Conservation (phyloP, 2,797 vertebrate genomes). For the Arnoldichthys spilopterus region DNA sequence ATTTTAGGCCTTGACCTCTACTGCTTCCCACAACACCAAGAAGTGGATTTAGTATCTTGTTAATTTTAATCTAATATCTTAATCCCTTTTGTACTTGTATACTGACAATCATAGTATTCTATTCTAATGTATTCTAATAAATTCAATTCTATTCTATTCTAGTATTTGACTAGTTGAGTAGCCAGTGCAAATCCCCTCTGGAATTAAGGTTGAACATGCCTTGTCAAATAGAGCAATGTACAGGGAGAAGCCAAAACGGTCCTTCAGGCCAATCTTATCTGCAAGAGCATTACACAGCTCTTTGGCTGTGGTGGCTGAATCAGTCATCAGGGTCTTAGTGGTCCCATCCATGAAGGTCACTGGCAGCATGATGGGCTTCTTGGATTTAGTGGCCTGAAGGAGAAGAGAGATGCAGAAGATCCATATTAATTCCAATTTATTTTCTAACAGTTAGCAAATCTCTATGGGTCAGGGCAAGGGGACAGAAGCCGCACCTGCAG, state of each 20-base stretch:
- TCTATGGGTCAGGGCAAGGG: neutral
- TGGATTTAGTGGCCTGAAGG: conserved; percentile 94
- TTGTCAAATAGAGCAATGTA: conserved; percentile 98
- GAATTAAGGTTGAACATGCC: conserved; percentile 71
- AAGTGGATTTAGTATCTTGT: no score
- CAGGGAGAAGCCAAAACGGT: conserved; percentile 95
- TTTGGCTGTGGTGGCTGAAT: conserved; percentile 93
- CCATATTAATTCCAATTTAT: conserved; percentile 9
- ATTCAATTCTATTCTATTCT: no score
- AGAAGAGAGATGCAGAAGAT: conserved; percentile 26
- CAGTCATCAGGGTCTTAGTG: conserved; percentile 93
- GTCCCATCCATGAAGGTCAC: conserved; percentile 98
- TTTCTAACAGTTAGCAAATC: conserved; percentile 1
- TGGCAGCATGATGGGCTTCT: conserved; percentile 96
- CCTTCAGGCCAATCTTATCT: conserved; percentile 91
- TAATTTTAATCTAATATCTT: no score
- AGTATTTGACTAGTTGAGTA: no score
- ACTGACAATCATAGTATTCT: no score
- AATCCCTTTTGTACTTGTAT: no score
- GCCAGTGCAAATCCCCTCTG: no score
- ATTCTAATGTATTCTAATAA: no score
- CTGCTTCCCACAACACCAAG: no score
- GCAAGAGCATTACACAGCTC: conserved; percentile 91
- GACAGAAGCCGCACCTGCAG: conserved; percentile 83
- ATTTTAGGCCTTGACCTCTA: no score